Base-by-base conservation (phyloP, 2,113 vertebrate species). In the Nothobranchius kuhntae region DNA sequence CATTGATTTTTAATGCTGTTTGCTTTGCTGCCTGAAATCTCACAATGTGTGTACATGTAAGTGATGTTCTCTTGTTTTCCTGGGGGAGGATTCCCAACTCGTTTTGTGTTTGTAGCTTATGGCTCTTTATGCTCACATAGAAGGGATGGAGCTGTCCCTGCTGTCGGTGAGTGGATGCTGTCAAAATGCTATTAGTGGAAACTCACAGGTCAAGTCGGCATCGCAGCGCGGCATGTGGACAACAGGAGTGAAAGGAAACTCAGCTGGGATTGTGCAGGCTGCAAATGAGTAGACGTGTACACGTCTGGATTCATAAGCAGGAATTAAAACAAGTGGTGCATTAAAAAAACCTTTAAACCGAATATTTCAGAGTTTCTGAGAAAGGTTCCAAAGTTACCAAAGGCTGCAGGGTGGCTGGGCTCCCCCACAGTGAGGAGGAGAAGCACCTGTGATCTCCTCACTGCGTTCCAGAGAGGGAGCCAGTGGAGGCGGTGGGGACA, bases 1-100 rank as follows among this genome's bases (percentile, higher is more conserved):
- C 76, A 68, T 84, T 88, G 71, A 81, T 82, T 70, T 61, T 52
- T 77, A 69, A 85, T 75, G 75, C 53, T 57, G 83, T 86, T 80
- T 81, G 67, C 65, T 77, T 45, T 45, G 0, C 53, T 50, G 73
- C 58, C 58, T 71, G 75, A 57, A 59, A 61, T 74, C 65, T 54
- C 60, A 26, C 21, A 6, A 45, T 47, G 56, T 61, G 77, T 56
- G 54, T 44, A 59, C 61, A 77, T 53, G 54, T 46, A 60, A 52
- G 62, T 76, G 64, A 67, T 83, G 79, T 70, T 66, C 61, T 60
- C 42, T 36, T 61, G 36, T 67, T 74, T 63, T 56, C 75, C 73
- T 77, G 51, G 67, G 80, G 60, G 44, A 51, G 60, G 35, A 36
- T 53, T 70, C 77, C 59, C 68, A 48, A 0, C 52, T 73, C 38